Evolutionary conservation across 1,140 invertebrate species (phyloP).

Genomic region (Ceratosolen fusciceps): DNA sequence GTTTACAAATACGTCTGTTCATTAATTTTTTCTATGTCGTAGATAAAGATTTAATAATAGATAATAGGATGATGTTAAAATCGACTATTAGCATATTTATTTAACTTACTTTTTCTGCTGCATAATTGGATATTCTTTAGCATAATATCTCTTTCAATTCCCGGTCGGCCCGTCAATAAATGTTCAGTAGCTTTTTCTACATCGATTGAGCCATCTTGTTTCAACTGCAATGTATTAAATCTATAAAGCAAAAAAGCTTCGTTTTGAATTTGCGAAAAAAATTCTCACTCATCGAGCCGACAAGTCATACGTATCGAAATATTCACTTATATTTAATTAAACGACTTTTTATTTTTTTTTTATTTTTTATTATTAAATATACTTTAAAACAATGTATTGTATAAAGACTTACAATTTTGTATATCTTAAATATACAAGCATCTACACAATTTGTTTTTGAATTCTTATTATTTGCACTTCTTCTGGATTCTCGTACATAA

Average conservation of each 20-base stretch:
- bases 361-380: too few relatives aligned
- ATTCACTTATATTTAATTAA: too few relatives aligned
- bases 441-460: conserved; percentile 27
- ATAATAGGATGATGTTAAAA: neutral
- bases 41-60: too few relatives aligned
- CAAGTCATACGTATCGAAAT: too few relatives aligned
- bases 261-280: neutral
- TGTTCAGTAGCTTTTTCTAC: conserved; percentile 26
- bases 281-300: too few relatives aligned
- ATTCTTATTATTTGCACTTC: conserved; percentile 2
- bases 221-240: conserved; percentile 24
- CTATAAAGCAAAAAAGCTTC: too few relatives aligned
- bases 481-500: neutral
- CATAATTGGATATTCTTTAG: conserved; percentile 18
- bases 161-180: conserved; percentile 1
- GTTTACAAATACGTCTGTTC: too few relatives aligned
- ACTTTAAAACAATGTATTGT: neutral
- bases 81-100: neutral
- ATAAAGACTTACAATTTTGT: conserved; percentile 23
- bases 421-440: conserved; percentile 24
- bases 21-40: too few relatives aligned
- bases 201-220: conserved; percentile 20
- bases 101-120: neutral
- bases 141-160: neutral
- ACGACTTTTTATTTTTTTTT: too few relatives aligned